Percentiles rank a stretch among this genome's conserved stretches.
Evolutionary conservation across 2,113 vertebrate genomes (phyloP).

Genomic region (Vireo altiloquus): DNA sequence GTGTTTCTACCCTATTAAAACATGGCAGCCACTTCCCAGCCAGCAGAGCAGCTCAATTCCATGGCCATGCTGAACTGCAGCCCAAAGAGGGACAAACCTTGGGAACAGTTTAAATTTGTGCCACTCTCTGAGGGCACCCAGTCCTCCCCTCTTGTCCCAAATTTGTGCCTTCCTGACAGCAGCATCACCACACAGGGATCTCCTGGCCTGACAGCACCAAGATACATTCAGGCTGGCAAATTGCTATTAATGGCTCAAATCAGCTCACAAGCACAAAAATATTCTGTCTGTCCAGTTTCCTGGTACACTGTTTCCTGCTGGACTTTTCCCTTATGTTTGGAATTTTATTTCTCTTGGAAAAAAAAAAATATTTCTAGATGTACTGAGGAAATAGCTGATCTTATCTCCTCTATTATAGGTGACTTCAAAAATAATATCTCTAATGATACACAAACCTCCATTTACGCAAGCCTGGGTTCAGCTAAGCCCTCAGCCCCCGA

Average conservation of each 20-base stretch:
- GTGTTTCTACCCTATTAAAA: background rate
- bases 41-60: background rate
- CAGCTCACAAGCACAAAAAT: background rate
- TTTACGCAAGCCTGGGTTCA: background rate
- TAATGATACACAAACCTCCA: background rate
- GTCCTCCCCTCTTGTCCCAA: background rate
- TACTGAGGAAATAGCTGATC: conserved; percentile 4
- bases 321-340: background rate
- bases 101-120: background rate
- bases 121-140: background rate
- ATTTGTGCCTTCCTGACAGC: background rate
- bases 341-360: background rate
- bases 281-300: conserved; percentile 15
- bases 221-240: background rate
- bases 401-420: background rate
- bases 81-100: background rate
- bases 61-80: background rate
- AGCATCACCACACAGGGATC: background rate
- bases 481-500: background rate
- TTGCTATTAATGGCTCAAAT: background rate
- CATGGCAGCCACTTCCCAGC: background rate
- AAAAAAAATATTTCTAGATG: background rate
- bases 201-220: background rate
- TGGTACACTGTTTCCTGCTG: background rate
- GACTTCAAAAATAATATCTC: background rate